Base-by-base conservation (phyloP, 92 coral and sea anemone species). In the Umimayanthus kanabou region DNA sequence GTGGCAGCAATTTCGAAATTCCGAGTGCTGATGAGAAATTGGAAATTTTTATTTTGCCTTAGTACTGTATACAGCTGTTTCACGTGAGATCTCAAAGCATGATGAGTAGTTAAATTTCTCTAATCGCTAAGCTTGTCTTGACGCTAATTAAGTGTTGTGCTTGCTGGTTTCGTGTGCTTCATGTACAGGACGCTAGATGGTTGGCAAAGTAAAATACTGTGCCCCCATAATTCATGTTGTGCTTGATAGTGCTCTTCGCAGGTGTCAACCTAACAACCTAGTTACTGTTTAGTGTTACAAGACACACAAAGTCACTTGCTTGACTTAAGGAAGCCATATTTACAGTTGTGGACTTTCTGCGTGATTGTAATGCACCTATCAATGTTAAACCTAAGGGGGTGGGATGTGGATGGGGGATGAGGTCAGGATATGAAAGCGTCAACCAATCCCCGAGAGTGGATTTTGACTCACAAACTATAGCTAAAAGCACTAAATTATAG, bases 261-360 rank as follows among this genome's bases (percentile, higher is more conserved):
- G 25, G 71, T 4, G 71, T 65, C 10, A 14, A 65, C 10, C n/a
- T n/a, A n/a, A 9, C 1, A 4, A 0, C 18, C 18, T 4, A 65
- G 18, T 26, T n/a, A 65, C 71, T 65, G 1, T 1, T 65, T 65
- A 65, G 28, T 65, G 71, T 65, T 3, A 65, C 71, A 20, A 5
- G 18, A 65, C 13, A 65, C 45, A 42, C 5, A 6, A 42, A 39
- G 42, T 42, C 45, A 42, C 2, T 42, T 11, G n/a, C 18, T 1
- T 18, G 73, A 1, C 73, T 9, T 67, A 67, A 67, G 13, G 30
- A 67, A 11, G 73, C 73, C 73, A 67, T 1, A 67, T 67, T 0
- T 67, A 67, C 73, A n/a, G 73, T 67, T 67, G 73, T 23, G 73
- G 73, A 13, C 73, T 67, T 67, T 67, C 73, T n/a, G 33, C 30